Evolutionary conservation across 2,888 invertebrate species (phyloP), one percentile per base, ranked within the genome.

Genomic region (Anagyrus pseudococci): DNA sequence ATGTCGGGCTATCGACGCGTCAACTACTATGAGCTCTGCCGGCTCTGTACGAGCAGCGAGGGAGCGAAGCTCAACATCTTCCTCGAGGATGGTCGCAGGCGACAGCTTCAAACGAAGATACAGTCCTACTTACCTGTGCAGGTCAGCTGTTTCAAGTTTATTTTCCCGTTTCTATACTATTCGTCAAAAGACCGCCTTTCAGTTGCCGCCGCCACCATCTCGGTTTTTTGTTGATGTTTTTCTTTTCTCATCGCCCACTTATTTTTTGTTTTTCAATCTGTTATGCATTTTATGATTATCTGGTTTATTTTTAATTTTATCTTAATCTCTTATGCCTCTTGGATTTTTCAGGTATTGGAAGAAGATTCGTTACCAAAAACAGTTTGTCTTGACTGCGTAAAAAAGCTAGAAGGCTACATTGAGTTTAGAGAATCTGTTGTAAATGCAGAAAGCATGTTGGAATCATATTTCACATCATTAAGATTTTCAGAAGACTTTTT

Each of bases 1-100:
- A 88, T 88, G 88, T 84, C 88, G 69, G 88, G 87, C 73, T 88
- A 89, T 78, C 86, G 87, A 72, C 85, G 87, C 73, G 89, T 89
- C 41, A 88, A 88, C 80, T 89, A 87, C 77, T 88, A 87, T 77
- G 89, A 89, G 81, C 80, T 89, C 71, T 89, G 89, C 75, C 85
- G 89, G 70, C 81, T 89, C 67, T 89, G 89, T 77, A 88, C 88
- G 20, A 86, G 86, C 68, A 88, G 86, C 73, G 86, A 87, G 73
- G 86, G 86, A 62, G 85, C 84, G 69, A 88, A 87, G 79, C 85
- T 87, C 68, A 85, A 89, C 76, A 87, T 89, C 71, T 89, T 87
- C 74, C 86, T 87, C 43, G 84, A 86, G 64, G 88, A 89, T 73
- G 88, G 88, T 29, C 85, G 85, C 66, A 85, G 85, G 72, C 85